Conservation (phyloP, 2,113 vertebrate species). For the Scortum barcoo region DNA sequence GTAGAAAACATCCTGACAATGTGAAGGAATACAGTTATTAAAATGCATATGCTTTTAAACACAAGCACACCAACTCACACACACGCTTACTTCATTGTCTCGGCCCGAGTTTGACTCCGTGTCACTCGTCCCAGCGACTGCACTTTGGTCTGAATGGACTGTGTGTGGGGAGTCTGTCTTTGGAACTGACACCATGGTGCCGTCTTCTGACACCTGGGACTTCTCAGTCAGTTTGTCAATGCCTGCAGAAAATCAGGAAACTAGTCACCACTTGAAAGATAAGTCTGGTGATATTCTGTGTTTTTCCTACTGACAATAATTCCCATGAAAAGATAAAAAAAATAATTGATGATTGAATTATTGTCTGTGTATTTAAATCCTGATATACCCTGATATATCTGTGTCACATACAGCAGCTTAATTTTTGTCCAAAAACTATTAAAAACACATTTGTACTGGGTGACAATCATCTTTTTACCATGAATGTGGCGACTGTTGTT, state of each 20-base stretch:
- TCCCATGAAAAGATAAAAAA: neutral
- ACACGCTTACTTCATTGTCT: slow-evolving; percentile 83
- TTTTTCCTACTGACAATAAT: neutral
- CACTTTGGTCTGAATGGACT: slow-evolving; percentile 76
- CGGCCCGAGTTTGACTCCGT: slow-evolving; percentile 84
- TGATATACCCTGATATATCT: neutral
- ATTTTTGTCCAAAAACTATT: neutral
- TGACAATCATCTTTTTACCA: neutral
- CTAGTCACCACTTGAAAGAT: neutral
- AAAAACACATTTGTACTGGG: neutral
- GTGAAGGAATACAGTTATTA: neutral
- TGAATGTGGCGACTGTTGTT: neutral
- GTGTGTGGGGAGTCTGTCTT: slow-evolving; percentile 77
- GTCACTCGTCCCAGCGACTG: slow-evolving; percentile 77
- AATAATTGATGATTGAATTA: too few relatives aligned
- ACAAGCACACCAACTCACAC: neutral
- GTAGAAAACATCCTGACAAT: slow-evolving; percentile 89
- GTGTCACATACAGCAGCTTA: neutral
- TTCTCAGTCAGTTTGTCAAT: slow-evolving; percentile 98
- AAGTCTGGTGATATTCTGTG: too few relatives aligned
- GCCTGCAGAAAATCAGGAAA: slow-evolving; percentile 74
- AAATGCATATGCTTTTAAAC: neutral
- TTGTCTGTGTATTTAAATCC: neutral
- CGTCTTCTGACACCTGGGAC: slow-evolving; percentile 97
- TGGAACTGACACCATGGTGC: slow-evolving; percentile 92